Evolutionary conservation across 2,113 vertebrate genomes (phyloP).

Genomic region (Equus quagga): DNA sequence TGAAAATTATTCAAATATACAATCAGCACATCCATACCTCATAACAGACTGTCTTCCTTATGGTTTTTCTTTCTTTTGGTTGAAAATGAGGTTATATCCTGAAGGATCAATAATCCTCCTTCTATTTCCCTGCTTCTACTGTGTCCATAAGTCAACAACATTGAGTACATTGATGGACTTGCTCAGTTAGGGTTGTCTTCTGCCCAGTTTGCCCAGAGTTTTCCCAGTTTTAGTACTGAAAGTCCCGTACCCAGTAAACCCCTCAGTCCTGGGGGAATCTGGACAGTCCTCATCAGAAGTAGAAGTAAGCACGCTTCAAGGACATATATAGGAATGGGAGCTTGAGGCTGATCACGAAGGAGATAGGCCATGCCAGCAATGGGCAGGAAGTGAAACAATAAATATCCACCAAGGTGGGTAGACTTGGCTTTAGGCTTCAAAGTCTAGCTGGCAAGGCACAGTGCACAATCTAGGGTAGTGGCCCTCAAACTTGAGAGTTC

Average conservation of each 20-base stretch:
- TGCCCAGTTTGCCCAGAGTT: not conserved
- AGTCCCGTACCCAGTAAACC: not conserved
- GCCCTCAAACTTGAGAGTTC: not conserved
- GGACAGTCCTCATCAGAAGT: not conserved
- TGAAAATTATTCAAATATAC: slow-evolving; percentile 11
- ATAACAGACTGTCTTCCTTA: not conserved
- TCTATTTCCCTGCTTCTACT: not conserved
- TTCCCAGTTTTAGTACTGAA: not conserved
- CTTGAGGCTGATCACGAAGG: not conserved
- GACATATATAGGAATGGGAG: not conserved
- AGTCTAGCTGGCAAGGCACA: not conserved
- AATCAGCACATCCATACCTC: not conserved
- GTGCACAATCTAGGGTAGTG: not conserved
- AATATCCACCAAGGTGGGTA: not conserved
- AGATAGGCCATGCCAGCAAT: not conserved
- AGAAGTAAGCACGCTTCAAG: not conserved
- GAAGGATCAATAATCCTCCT: not conserved
- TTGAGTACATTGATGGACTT: not conserved
- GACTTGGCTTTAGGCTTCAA: not conserved
- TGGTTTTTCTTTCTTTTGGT: not conserved
- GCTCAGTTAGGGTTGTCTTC: not conserved
- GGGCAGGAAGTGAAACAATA: not conserved
- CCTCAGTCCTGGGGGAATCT: not conserved
- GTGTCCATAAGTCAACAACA: not conserved
- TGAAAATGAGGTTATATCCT: not conserved